Conservation (phyloP, 2,797 vertebrate genomes). For the Xiphorhynchus erythropygius region DNA sequence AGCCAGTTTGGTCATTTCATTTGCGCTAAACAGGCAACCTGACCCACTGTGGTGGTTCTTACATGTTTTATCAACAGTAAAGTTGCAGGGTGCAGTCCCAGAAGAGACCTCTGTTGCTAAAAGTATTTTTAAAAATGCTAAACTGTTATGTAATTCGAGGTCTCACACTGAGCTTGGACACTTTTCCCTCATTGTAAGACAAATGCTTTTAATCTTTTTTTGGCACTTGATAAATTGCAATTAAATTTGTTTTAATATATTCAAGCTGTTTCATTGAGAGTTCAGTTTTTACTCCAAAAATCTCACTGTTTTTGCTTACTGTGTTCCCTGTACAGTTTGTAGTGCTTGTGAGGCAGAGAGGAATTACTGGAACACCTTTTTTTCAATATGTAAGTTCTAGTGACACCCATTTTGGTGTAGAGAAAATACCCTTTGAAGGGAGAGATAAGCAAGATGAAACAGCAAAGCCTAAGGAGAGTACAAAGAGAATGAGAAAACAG, state of each 20-base stretch:
- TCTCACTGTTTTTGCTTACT: background rate
- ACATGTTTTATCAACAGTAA: background rate
- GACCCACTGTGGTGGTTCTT: background rate
- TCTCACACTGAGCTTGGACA: background rate
- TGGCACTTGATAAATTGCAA: constrained; percentile 10
- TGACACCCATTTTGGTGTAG: background rate
- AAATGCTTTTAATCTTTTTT: constrained; percentile 9
- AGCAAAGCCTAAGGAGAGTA: background rate
- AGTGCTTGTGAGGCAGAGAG: background rate
- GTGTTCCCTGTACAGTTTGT: background rate
- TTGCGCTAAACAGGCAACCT: background rate
- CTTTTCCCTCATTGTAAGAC: background rate
- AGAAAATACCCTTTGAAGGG: background rate
- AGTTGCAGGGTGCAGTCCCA: background rate
- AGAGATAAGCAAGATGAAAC: background rate
- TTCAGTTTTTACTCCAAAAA: background rate
- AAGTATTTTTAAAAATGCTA: background rate
- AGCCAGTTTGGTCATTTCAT: background rate
- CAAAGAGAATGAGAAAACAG: background rate
- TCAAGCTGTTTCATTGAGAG: background rate
- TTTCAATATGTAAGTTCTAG: background rate
- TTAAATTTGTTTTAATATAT: background rate
- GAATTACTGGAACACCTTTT: background rate
- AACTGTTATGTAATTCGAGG: background rate
- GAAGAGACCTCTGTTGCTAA: background rate